Base-by-base conservation (phyloP, 2,797 vertebrate genomes). In the Cacajao melanocephalus region DNA sequence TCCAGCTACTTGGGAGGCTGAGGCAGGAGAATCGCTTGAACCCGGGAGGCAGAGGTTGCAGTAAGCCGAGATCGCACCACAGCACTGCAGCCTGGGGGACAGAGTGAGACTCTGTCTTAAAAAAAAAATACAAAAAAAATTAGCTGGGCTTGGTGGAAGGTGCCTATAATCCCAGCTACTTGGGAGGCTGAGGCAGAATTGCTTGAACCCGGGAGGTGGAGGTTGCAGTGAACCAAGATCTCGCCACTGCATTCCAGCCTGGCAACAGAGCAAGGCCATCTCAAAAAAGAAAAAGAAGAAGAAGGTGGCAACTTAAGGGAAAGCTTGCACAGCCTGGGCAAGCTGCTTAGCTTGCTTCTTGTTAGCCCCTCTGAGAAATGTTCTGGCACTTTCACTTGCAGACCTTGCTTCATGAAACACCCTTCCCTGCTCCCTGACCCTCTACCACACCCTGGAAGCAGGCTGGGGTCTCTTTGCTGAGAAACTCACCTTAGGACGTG, bases 341-440 rank as follows among this genome's bases (percentile, higher is more conserved):
- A 92, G 44, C 33, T 85, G 72, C 78, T 93, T 89, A 67, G 82
- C 88, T 93, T 72, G 39, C 55, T 97, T 72, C 86, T 93, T 80
- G 46, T 81, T 93, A 64, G 36, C 61, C 52, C 67, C 52, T 88
- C 87, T 95, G 33, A 96, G 61, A 96, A 97, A 94, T 85, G n/a
- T 93, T 92, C 83, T 12, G 10, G 83, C 10, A 57, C 94, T 81
- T 96, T 94, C 83, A 36, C 78, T 92, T 48, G 55, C 48, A 50
- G 52, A 90, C 28, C 17, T 30, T 79, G 36, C 28, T 70, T 20
- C 41, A 41, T 33, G 26, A 85, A 93, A 93, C 61, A 89, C 48
- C 22, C 20, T 57, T 95, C 73, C 46, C 61, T 86, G 58, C n/a
- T 67, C 14, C 58, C 33, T 83, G 61, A 81, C 80, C 36, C 61